A percentile compares a stretch with the other conserved stretches of the same genome.
Conservation (phyloP, 2,113 vertebrate genomes). For the Theristicus caerulescens region DNA sequence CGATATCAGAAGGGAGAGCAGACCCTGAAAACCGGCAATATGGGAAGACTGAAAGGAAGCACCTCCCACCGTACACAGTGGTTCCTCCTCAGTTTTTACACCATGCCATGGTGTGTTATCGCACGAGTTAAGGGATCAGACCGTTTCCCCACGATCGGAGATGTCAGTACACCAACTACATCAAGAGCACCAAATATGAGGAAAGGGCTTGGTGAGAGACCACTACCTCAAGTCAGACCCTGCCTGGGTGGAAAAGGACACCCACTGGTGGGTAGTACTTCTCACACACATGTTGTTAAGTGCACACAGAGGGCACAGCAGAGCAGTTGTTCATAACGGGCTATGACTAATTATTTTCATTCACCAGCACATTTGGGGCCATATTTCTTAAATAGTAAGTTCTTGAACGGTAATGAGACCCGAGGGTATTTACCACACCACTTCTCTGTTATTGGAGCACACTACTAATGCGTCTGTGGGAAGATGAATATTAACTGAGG, state of each 20-base stretch:
- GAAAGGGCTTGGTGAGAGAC: neutral
- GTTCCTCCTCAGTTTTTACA: neutral
- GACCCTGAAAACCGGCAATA: neutral
- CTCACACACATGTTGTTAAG: neutral
- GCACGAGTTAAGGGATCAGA: neutral
- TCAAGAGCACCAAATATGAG: neutral
- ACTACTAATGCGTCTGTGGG: neutral
- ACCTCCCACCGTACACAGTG: neutral
- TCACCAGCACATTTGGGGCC: neutral
- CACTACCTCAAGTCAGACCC: neutral
- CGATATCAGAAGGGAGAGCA: neutral
- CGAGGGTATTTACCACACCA: neutral
- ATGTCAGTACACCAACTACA: neutral
- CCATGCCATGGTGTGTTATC: neutral
- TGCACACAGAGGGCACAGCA: neutral
- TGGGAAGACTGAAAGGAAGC: neutral
- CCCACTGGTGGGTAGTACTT: neutral
- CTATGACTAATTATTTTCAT: constrained; percentile 10
- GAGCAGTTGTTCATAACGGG: neutral
- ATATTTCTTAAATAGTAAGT: neutral
- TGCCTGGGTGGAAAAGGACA: neutral
- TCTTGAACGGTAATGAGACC: neutral
- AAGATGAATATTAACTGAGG: neutral
- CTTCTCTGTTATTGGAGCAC: constrained; percentile 19
- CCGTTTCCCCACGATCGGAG: neutral